phyloP scores from a whole-genome alignment of 2,797 vertebrate genomes.

The Okamejei kenojei region DNA sequence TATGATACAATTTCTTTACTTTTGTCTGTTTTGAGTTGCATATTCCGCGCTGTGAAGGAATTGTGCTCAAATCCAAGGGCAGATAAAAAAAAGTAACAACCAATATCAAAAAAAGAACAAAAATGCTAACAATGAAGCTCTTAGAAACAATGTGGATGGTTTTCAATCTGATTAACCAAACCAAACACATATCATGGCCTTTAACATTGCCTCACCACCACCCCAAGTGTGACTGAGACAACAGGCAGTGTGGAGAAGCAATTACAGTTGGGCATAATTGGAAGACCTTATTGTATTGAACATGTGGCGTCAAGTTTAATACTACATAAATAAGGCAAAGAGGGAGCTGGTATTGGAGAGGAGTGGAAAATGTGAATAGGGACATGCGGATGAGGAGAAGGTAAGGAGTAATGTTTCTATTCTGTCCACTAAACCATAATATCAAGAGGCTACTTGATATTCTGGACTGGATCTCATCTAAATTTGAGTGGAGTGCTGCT shows the following conservation, averaged over 20 bases:
- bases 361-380: neutral
- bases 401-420: neutral
- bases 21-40: neutral
- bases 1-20: constrained; percentile 7
- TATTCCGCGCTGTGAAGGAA: neutral
- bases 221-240: too few relatives aligned
- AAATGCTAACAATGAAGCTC: neutral
- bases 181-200: too few relatives aligned
- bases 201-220: too few relatives aligned
- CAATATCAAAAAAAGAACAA: neutral
- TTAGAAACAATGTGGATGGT: neutral
- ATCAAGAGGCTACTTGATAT: neutral
- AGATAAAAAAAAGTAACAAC: neutral
- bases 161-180: too few relatives aligned
- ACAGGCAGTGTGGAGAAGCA: neutral
- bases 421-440: neutral
- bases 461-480: neutral
- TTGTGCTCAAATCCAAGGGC: constrained; percentile 5
- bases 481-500: neutral
- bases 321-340: neutral
- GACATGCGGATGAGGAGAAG: neutral
- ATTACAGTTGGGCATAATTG: neutral
- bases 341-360: neutral
- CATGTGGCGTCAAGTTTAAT: neutral
- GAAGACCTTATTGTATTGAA: neutral